phyloP scores from a whole-genome alignment of 1,140 invertebrate species.

The Matsumurasca onukii region DNA sequence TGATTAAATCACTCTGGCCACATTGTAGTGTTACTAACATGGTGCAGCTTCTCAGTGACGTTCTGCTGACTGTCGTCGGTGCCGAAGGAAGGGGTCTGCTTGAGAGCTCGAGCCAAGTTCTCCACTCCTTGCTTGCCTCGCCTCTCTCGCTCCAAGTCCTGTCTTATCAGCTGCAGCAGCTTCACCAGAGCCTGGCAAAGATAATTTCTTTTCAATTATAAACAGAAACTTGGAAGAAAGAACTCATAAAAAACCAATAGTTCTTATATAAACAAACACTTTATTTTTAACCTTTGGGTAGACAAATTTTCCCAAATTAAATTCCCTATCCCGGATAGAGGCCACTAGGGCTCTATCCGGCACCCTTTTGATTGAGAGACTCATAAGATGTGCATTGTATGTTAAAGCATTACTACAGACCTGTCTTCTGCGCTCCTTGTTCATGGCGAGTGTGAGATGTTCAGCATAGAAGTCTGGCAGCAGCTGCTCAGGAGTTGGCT shows the following conservation, averaged over 20 bases:
- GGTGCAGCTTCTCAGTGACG: conserved; percentile 86
- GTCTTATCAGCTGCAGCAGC: conserved; percentile 76
- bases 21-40: conserved; percentile 63
- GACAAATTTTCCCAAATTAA: no score
- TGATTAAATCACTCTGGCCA: no score
- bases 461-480: conserved; percentile 94
- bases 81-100: conserved; percentile 85
- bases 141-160: conserved; percentile 82
- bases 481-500: conserved; percentile 72
- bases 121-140: conserved; percentile 84
- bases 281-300: no score
- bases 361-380: no score
- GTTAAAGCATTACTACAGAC: conserved; percentile 51
- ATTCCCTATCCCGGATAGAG: no score
- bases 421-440: conserved; percentile 82
- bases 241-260: no score
- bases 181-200: conserved; percentile 70
- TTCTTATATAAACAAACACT: no score
- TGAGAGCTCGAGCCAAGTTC: conserved; percentile 87
- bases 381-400: no score
- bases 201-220: no score
- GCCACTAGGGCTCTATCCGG: no score
- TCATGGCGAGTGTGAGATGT: conserved; percentile 91
- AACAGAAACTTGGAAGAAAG: no score
- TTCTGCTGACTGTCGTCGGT: conserved; percentile 90